Evolutionary conservation across 1,140 invertebrate genomes (phyloP), one percentile per base, ranked within the genome.

Genomic region (Hylyphantes graminicola): DNA sequence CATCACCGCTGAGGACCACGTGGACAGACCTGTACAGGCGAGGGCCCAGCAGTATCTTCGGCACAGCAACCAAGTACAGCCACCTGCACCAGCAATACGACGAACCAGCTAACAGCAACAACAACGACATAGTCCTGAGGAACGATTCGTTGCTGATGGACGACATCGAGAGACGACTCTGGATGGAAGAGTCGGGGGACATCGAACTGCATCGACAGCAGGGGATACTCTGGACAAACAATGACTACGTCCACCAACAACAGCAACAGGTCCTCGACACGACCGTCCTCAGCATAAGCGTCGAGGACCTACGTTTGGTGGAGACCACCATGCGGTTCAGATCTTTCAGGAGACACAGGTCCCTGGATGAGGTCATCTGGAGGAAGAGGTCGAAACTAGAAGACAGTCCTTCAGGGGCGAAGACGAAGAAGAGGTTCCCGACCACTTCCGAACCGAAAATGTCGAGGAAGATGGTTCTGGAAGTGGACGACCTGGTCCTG

Each of bases 401-500:
- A 35, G 48, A 67, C 0, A 35, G 35, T 9, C 53, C 54, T 1
- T 17, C 10, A 19, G 21, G 54, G 6, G 54, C 67, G 7, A 80
- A 35, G 54, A 70, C 21, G 64, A 80, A 80, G n/a, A 76, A 55
- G 48, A 1, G 35, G 1, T 19, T 80, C 7, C 65, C 77, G 6
- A 54, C 53, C 12, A 35, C 64, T 55, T 80, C 77, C 2, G 79
- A 81, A 70, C 79, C 79, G 5, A 81, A 59, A 19, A 81, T 81
- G 68, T 15, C 17, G 17, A 74, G 50, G 50, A 35, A 51, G 19
- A 57, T 55, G 72, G 17, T 17, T 17, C 8, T 70, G 54, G 65
- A 78, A 21, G 68, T 86, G 12, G 87, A 87, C 13, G 85, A 87
- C 50, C 72, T 87, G 12, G 21, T 86, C 19, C 61, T 87, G 1